Conservation (phyloP, 2,888 invertebrate species). For the Diaperis boleti region DNA sequence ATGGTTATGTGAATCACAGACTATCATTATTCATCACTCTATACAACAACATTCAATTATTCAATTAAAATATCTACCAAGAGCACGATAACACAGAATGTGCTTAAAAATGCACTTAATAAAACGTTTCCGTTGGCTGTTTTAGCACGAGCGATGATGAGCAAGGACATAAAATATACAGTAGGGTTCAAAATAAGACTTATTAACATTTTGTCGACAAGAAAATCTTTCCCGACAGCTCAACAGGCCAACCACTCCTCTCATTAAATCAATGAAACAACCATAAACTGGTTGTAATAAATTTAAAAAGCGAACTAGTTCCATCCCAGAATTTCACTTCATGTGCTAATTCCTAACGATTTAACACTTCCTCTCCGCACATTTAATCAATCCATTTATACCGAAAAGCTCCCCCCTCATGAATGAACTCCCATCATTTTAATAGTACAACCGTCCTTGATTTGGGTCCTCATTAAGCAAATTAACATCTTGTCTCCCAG, state of each 20-base stretch:
- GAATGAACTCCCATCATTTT: constrained; percentile 33
- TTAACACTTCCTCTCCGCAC: neutral
- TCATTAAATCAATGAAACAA: neutral
- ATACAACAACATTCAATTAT: neutral
- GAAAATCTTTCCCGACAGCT: neutral
- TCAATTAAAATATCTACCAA: neutral
- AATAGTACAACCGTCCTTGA: constrained; percentile 32
- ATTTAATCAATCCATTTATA: neutral
- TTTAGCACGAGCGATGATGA: neutral
- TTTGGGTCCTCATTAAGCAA: constrained; percentile 27
- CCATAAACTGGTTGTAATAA: neutral
- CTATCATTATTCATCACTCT: neutral
- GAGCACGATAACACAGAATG: neutral
- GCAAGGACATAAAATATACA: too few species aligned
- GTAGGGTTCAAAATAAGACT: too few species aligned
- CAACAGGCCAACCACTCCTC: neutral
- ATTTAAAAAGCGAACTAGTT: neutral
- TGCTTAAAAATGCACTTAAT: neutral
- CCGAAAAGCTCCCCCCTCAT: constrained; percentile 1
- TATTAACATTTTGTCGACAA: too few species aligned
- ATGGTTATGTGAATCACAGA: neutral
- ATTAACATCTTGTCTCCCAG: constrained; percentile 31
- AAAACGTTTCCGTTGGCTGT: neutral
- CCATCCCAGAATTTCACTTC: neutral
- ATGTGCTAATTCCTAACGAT: neutral